Conservation (phyloP, 2,797 vertebrate species). For the Iguana delicatissima region DNA sequence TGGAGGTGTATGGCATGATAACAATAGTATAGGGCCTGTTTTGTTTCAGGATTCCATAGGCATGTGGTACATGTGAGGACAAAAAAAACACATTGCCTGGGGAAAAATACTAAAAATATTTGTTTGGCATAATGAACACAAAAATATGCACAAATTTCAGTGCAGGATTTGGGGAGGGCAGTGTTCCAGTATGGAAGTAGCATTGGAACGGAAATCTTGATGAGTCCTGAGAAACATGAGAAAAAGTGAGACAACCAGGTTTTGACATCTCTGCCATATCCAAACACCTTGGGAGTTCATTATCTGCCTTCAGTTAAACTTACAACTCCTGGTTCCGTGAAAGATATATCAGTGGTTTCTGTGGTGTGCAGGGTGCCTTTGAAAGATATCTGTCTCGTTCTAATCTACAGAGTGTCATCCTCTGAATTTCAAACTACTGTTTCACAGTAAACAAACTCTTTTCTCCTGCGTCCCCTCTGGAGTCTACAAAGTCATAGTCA, state of each 20-base stretch:
- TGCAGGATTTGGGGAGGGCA: background rate
- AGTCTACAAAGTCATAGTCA: background rate
- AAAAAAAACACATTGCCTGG: too few species aligned
- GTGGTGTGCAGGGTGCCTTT: background rate
- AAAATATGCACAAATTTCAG: background rate
- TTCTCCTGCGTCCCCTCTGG: background rate
- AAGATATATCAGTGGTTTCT: background rate
- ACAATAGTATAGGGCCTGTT: too few species aligned
- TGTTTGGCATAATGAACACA: background rate
- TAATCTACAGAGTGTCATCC: background rate
- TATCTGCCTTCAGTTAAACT: background rate
- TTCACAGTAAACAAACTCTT: constrained; percentile 14
- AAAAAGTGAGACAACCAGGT: background rate
- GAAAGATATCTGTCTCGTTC: background rate
- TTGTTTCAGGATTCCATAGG: too few species aligned
- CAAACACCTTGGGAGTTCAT: background rate
- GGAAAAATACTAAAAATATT: too few species aligned
- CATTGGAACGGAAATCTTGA: background rate
- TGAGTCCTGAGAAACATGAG: background rate
- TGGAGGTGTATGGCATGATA: too few species aligned
- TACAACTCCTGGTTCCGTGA: background rate
- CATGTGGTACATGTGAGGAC: too few species aligned
- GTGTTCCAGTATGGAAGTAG: background rate
- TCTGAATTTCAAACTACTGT: background rate
- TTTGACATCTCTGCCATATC: background rate